Conservation (phyloP, 2,113 vertebrate genomes). For the Bujurquina vittata region DNA sequence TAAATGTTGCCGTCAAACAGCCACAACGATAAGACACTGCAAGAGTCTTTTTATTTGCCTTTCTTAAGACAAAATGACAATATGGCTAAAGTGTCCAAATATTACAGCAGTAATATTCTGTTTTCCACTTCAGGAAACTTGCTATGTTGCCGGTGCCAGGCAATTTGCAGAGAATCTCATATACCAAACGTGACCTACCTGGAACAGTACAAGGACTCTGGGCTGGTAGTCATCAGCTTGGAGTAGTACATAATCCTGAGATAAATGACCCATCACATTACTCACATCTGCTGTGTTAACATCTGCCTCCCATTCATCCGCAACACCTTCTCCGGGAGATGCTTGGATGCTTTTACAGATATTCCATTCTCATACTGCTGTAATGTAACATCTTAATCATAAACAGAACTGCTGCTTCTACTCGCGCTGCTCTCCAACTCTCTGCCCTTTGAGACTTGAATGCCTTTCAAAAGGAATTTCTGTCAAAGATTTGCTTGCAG, state of each 20-base stretch:
- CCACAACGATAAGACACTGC: not conserved
- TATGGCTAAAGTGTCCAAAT: not conserved
- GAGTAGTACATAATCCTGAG: conserved; percentile 26
- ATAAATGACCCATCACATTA: conserved; percentile 42
- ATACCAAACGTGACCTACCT: conserved; percentile 1
- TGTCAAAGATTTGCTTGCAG: not conserved
- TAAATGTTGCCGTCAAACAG: not conserved
- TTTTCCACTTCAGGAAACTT: not conserved
- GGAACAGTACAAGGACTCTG: not conserved
- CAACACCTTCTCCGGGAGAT: conserved; percentile 6
- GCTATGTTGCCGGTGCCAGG: not conserved
- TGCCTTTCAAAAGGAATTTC: conserved; percentile 16
- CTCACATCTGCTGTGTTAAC: conserved; percentile 46
- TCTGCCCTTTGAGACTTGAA: not conserved
- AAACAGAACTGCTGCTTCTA: conserved; percentile 17
- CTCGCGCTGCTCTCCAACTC: not conserved
- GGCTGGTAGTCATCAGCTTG: not conserved
- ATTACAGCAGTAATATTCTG: not conserved
- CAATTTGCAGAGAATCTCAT: conserved; percentile 21
- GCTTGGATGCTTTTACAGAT: conserved; percentile 3
- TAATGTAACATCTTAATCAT: conserved; percentile 6
- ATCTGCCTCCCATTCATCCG: conserved; percentile 49
- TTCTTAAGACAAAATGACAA: not conserved
- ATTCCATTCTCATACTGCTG: conserved; percentile 16
- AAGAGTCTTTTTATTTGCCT: not conserved